Percentiles rank a stretch among this genome's conserved stretches.
These are phyloP conservation scores for Asbolus verrucosus DNA, from an alignment of 1,140 invertebrate genomes.

Conservation along the genomic window DNA sequence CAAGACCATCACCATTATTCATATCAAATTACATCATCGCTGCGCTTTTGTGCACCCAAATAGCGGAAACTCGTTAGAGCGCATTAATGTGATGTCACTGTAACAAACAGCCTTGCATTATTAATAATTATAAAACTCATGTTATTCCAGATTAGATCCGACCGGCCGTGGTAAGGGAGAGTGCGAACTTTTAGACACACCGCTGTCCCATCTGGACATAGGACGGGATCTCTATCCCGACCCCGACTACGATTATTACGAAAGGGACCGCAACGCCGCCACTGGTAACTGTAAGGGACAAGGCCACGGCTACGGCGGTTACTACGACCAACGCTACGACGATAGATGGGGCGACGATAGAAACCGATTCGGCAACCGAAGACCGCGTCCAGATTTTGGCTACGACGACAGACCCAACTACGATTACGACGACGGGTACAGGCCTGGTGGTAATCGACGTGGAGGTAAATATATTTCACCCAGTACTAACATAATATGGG, in stretches of 20 bases:
- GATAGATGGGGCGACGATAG: slow-evolving; percentile 48
- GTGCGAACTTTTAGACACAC: slow-evolving; percentile 79
- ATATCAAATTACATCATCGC: slow-evolving; percentile 26
- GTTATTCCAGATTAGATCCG: slow-evolving; percentile 70
- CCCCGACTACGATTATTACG: slow-evolving; percentile 82
- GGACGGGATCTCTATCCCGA: slow-evolving; percentile 74
- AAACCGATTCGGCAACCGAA: slow-evolving; percentile 30
- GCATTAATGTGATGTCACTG: slow-evolving; percentile 22
- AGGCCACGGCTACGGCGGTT: slow-evolving; percentile 34
- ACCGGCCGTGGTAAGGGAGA: slow-evolving; percentile 74
- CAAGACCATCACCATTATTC: slow-evolving; percentile 19
- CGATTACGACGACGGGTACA: slow-evolving; percentile 42
- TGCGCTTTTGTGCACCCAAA: slow-evolving; percentile 40
- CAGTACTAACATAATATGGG: slow-evolving; percentile 51
- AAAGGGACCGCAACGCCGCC: slow-evolving; percentile 73
- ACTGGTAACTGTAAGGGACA: slow-evolving; percentile 62
- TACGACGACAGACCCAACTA: slow-evolving; percentile 43
- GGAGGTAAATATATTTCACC: slow-evolving; percentile 60
- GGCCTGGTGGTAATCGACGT: slow-evolving; percentile 46
- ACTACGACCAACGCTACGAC: slow-evolving; percentile 28
- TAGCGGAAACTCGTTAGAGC: slow-evolving; percentile 28
- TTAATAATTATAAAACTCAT: slow-evolving; percentile 7
- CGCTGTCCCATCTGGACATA: slow-evolving; percentile 74
- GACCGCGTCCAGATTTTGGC: slow-evolving; percentile 33
- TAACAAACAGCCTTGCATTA: slow-evolving; percentile 6